phyloP scores from a whole-genome alignment of 2,888 invertebrate genomes.

The Caenorhabditis virilis region DNA sequence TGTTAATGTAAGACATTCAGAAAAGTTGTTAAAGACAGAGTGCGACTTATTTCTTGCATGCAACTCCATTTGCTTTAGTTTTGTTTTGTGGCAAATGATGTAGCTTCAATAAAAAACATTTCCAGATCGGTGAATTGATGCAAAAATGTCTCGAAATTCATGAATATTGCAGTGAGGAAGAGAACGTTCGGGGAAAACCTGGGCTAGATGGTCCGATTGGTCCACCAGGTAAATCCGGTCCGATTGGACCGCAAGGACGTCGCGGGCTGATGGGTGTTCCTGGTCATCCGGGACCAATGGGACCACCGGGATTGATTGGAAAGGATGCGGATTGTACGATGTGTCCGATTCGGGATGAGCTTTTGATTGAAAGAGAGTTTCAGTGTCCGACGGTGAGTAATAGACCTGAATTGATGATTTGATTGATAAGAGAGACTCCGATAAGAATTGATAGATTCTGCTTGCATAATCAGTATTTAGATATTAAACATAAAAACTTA shows the following conservation, averaged over 20 bases:
- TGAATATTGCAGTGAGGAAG: constrained; percentile 62
- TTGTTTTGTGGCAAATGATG: too few species aligned
- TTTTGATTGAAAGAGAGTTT: constrained; percentile 40
- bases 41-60: too few species aligned
- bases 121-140: constrained; percentile 61
- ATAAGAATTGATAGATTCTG: too few species aligned
- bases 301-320: constrained; percentile 61
- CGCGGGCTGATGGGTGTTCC: constrained; percentile 53
- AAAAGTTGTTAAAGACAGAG: constrained; percentile 3
- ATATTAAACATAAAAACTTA: too few species aligned
- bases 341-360: constrained; percentile 58
- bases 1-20: constrained; percentile 33
- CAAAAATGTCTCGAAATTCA: constrained; percentile 65
- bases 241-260: constrained; percentile 50
- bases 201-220: constrained; percentile 51
- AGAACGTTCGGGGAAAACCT: constrained; percentile 37
- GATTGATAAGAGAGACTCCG: too few species aligned
- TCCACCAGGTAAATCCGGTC: constrained; percentile 44
- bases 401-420: too few species aligned
- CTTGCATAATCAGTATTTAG: too few species aligned
- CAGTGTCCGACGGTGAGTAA: constrained; percentile 45
- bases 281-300: constrained; percentile 51
- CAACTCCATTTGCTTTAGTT: too few species aligned
- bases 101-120: too few species aligned
- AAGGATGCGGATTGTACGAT: constrained; percentile 57